Conservation (phyloP, 2,888 invertebrate genomes). For the Cheilosia pagana region DNA sequence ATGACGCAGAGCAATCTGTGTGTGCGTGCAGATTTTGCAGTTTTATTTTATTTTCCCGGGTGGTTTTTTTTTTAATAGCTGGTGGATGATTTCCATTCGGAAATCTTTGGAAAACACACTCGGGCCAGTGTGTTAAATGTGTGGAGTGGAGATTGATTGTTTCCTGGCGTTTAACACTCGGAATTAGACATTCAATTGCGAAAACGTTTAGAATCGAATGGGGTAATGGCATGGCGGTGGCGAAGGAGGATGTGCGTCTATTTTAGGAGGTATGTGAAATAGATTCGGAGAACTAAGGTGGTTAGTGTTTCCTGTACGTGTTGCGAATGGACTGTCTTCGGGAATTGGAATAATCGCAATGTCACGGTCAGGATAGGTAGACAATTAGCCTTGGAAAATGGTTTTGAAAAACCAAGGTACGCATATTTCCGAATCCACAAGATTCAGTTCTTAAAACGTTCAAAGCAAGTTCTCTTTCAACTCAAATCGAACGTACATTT, state of each 20-base stretch:
- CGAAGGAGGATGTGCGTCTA: conserved; percentile 6
- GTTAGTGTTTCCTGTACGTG: not conserved
- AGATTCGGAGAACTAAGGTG: not conserved
- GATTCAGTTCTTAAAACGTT: too few species aligned
- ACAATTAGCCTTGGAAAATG: too few species aligned
- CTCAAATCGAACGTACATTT: too few species aligned
- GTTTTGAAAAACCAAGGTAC: too few species aligned
- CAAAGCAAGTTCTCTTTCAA: too few species aligned
- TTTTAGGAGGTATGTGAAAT: conserved; percentile 21
- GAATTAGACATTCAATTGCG: conserved; percentile 56
- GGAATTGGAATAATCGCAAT: not conserved
- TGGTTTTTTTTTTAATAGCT: conserved; percentile 41
- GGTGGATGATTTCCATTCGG: conserved; percentile 26
- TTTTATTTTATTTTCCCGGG: conserved; percentile 27
- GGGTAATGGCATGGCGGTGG: conserved; percentile 8
- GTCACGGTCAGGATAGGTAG: too few species aligned
- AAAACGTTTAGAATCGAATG: conserved; percentile 40
- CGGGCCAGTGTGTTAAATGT: not conserved
- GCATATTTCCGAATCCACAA: too few species aligned
- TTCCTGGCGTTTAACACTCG: conserved; percentile 63
- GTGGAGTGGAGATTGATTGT: conserved; percentile 57
- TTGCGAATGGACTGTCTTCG: not conserved
- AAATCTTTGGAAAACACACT: conserved; percentile 36
- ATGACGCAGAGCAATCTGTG: not conserved
- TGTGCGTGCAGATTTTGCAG: conserved; percentile 42